Conservation (phyloP, 1,140 invertebrate species). For the fruit fly (Drosophila melanogaster) region Release_6_plus_ISO1_MT NT_033779.5:13374001-13374500, state of each 20-base stretch:
- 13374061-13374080: neutral
- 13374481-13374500: slow-evolving; percentile 59
- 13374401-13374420: slow-evolving; percentile 44
- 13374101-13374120: neutral
- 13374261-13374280: slow-evolving; percentile 42
- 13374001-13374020: neutral
- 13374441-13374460: slow-evolving; percentile 23
- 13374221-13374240: slow-evolving; percentile 45
- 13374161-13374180: slow-evolving; percentile 19
- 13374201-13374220: slow-evolving; percentile 23
- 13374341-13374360: slow-evolving; percentile 9
- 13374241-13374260: slow-evolving; percentile 72
- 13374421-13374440: slow-evolving; percentile 54
- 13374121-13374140: slow-evolving; percentile 3
- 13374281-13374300: slow-evolving; percentile 61
- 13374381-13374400: slow-evolving; percentile 60
- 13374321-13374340: slow-evolving; percentile 22
- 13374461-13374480: slow-evolving; percentile 56
- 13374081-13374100: neutral
- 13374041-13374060: neutral
- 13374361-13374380: slow-evolving; percentile 59
- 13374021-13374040: neutral
- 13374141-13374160: slow-evolving; percentile 4
- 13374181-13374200: slow-evolving; percentile 22
- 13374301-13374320: slow-evolving; percentile 16